Evolutionary conservation across 1,140 invertebrate species (phyloP), one percentile per base, ranked within the genome.

Genomic region (Anoplolepis gracilipes): DNA sequence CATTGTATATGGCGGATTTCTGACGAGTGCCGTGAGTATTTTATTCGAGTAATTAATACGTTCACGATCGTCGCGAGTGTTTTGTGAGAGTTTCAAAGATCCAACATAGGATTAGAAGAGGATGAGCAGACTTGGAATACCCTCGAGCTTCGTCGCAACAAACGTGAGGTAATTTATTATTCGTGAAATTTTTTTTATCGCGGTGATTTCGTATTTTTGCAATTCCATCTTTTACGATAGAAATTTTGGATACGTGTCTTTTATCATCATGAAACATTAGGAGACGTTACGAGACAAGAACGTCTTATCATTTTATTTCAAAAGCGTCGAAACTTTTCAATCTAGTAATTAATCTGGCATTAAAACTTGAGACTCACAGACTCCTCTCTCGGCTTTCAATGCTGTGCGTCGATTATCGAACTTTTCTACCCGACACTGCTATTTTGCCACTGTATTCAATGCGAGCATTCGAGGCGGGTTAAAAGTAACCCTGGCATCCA

Each of bases 401-500:
- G 25, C 13, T 8, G 30, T 5, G 46, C 69, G 79, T 88, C 77
- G 87, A 88, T 89, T 86, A 89, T 88, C 61, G 84, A 75, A 86
- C 59, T 49, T 39, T 39, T 30, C 76, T 28, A 25, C 33, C 70
- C 65, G 77, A 65, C n/a, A n/a, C n/a, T n/a, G 25, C 86, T 72
- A 75, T 76, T 81, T 59, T 55, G 49, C 59, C 22, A 84, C 85
- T 49, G 85, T 57, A 88, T 87, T 89, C 87, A 89, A 89, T 85
- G 85, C 81, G 76, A 86, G 62, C 87, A 90, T 92, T 92, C 85
- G 88, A 90, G 88, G 85, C 64, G 82, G 88, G 91, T 92, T 91
- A 91, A 92, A 93, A 93, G 91, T 82, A 82, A 93, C 88, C 87
- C 88, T n/a, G 85, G 75, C 90, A 91, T 53, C 87, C 89, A 91